Base-by-base conservation (phyloP, 2,113 vertebrate genomes). In the Condylura cristata region DNA sequence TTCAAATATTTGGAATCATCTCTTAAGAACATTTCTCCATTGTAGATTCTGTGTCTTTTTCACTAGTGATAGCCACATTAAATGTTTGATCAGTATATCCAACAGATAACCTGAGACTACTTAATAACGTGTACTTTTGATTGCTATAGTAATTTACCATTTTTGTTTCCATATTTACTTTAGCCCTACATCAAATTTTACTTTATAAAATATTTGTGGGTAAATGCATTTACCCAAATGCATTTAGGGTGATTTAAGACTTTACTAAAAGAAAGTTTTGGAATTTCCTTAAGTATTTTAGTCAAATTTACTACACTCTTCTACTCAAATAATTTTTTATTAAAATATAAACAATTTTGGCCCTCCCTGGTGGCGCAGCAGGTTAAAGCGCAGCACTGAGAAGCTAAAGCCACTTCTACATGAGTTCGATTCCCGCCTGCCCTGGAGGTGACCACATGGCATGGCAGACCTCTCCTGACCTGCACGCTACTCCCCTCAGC, bases 241-340 rank as follows among this genome's bases (percentile, higher is more conserved):
- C 7, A 66, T 89, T 71, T 89, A 66, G 2, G 16, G 44, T 83
- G 26, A 18, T 72, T 74, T 61, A 86, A 86, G 44, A 63, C 46
- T 74, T 83, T 68, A 82, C 41, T 78, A 51, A 90, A 79, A 90
- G n/a, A 78, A 90, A 34, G 56, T 79, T 90, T 87, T 46, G 41
- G 56, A 70, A 63, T 87, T 68, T 88, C 39, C 39, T 96, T 76
- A 89, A 95, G 28, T 94, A 84, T 22, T 2, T n/a, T 18, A 71
- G 28, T 3, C 70, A 94, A 63, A 24, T n/a, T 90, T 75, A 39
- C 22, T 39, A 91, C 58, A 65, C 3, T 75, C 90, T 86, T 66
- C 53, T 81, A 41, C 39, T 16, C 8, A 80, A 63, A 89, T 65
- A 76, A 3, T 39, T 88, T 76, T 95, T 80, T 46, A 81, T 65